Evolutionary conservation across 1,140 invertebrate species (phyloP), one percentile per base, ranked within the genome.

Genomic region (Heliconius nattereri): DNA sequence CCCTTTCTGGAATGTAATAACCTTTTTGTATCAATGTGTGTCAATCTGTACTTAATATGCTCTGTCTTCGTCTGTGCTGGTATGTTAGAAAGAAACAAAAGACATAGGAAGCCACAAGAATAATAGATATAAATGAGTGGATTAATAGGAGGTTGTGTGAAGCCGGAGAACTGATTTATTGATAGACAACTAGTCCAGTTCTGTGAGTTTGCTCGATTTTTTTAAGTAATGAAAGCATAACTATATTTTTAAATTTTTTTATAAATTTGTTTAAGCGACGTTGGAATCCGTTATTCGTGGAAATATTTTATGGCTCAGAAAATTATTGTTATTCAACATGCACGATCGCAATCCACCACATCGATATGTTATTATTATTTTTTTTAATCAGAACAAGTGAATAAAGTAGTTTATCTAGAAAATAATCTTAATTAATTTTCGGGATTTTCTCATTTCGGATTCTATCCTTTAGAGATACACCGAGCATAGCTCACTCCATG

Each of bases 41-140:
- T 80, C 78, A 80, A 71, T 76, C 70, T 60, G 37, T 71, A 73
- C 60, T 73, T 52, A 37, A 26, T 57, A 45, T 76, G 66, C 8
- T 16, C 37, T 66, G 19, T 76, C 79, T n/a, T 7, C 23, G 19
- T 76, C 32, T 40, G 32, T 6, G 49, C 32, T 13, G 23, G 16
- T 16, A 7, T 76, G 45, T 23, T 37, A 66, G 52, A 78, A n/a
- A 20, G 81, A 77, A 71, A 79, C 16, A 75, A 32, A 40, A 35
- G 16, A 26, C 11, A 32, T 2, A 32, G 45, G 83, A 85, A 85
- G 79, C 83, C 84, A 78, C 76, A 85, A 57, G 75, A 85, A 85
- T 85, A 83, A 85, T 85, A 85, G 79, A 85, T 81, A 83, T 85
- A 81, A 83, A 84, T 81, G 81, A 80, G 73, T 73, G 78, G 81